Conservation (phyloP, 2,113 vertebrate species). For the Cettia cetti region DNA sequence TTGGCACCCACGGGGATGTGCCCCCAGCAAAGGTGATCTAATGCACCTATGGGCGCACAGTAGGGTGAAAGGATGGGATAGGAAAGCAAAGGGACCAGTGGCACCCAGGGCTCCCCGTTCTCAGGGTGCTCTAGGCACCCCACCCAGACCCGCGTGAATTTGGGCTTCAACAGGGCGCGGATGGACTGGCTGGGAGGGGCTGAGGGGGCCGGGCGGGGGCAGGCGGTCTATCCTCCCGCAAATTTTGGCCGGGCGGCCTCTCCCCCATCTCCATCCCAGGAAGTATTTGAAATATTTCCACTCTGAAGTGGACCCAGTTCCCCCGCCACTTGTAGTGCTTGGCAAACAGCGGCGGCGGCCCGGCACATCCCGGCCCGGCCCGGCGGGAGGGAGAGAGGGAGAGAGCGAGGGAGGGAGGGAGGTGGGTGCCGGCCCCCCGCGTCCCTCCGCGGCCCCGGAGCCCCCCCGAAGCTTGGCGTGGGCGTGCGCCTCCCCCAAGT, state of each 20-base stretch:
- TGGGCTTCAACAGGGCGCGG: not conserved
- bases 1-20: rapidly evolving
- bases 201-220: not conserved
- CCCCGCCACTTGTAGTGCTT: conserved; percentile 7
- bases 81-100: not conserved
- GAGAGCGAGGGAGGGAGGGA: not conserved
- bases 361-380: not conserved
- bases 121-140: not conserved
- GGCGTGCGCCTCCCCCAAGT: conserved; percentile 55
- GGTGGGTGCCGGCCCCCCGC: not conserved
- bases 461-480: not conserved
- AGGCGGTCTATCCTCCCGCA: not conserved
- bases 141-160: not conserved
- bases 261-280: not conserved
- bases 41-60: no score
- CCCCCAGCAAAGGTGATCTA: not conserved
- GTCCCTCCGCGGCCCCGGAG: not conserved
- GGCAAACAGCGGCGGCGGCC: conserved; percentile 32
- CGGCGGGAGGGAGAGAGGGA: no score
- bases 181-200: not conserved
- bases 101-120: not conserved
- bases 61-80: not conserved
- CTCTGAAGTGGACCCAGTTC: not conserved
- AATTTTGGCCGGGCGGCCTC: not conserved
- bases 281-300: conserved; percentile 44